These are phyloP conservation scores for Cyprinodon variegatus DNA, from an alignment of 2,113 vertebrate genomes.

Conservation along the genomic window DNA sequence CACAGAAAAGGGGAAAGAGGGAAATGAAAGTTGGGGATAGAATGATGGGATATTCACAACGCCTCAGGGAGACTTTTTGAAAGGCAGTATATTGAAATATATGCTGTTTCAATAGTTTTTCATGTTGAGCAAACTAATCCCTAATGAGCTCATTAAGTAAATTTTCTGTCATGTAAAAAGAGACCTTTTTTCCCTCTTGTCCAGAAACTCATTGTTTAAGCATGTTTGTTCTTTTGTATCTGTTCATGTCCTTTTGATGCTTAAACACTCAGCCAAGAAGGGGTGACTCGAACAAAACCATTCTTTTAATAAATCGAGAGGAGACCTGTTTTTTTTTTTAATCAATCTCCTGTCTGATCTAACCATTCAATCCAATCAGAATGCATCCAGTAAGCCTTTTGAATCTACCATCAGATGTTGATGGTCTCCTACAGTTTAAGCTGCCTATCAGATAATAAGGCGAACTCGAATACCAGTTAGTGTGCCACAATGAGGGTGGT, in stretches of 20 bases:
- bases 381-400: slow-evolving; percentile 68
- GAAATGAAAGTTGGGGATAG: slow-evolving; percentile 63
- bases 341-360: slow-evolving; percentile 71
- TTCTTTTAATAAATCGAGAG: slow-evolving; percentile 47
- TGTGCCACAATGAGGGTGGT: slow-evolving; percentile 52
- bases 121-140: slow-evolving; percentile 56
- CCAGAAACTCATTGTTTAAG: slow-evolving; percentile 29
- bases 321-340: slow-evolving; percentile 43
- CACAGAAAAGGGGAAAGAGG: slow-evolving; percentile 52
- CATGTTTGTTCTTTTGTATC: slow-evolving; percentile 37
- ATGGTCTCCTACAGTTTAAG: slow-evolving; percentile 76
- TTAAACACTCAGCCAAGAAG: slow-evolving; percentile 37
- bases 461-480: slow-evolving; percentile 68
- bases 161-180: slow-evolving; percentile 45
- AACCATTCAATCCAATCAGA: slow-evolving; percentile 73
- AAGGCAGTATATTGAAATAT: slow-evolving; percentile 39
- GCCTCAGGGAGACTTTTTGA: slow-evolving; percentile 56
- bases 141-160: slow-evolving; percentile 52
- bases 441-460: slow-evolving; percentile 79
- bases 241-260: slow-evolving; percentile 48
- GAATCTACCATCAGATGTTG: slow-evolving; percentile 73
- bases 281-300: slow-evolving; percentile 18
- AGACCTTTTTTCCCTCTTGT: slow-evolving; percentile 9
- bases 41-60: slow-evolving; percentile 16
- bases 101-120: slow-evolving; percentile 42